These are phyloP conservation scores for Shinisaurus crocodilurus DNA, from an alignment of 2,113 vertebrate species.

Conservation along the genomic window DNA sequence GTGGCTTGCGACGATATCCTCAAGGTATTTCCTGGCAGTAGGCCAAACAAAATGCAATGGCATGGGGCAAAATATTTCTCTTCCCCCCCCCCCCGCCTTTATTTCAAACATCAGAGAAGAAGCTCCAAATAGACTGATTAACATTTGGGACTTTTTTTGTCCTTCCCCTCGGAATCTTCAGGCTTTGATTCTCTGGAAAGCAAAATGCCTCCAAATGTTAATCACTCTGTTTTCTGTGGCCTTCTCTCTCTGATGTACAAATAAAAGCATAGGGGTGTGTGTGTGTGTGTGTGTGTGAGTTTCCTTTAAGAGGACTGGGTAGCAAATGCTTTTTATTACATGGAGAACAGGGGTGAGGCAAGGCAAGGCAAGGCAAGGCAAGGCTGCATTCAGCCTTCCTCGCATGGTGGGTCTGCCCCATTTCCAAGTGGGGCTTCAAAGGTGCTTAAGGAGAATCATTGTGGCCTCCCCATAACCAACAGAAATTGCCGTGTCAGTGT, in stretches of 20 bases:
- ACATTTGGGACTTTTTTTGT: constrained; percentile 15
- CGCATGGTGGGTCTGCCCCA: background rate
- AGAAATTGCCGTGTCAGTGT: background rate
- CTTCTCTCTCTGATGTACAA: constrained; percentile 11
- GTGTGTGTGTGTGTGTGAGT: background rate
- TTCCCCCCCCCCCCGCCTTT: too few species aligned
- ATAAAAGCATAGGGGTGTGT: background rate
- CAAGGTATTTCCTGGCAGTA: constrained; percentile 26
- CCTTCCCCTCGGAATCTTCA: background rate
- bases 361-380: too few species aligned
- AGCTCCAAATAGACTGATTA: constrained; percentile 28
- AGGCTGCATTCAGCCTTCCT: background rate
- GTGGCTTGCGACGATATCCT: background rate
- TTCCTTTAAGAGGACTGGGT: background rate
- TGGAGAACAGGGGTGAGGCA: background rate
- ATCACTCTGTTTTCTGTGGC: constrained; percentile 1
- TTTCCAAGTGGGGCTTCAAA: background rate
- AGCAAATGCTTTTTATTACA: background rate
- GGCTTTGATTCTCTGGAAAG: constrained; percentile 6
- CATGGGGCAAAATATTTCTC: background rate
- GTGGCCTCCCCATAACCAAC: background rate
- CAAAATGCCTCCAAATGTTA: constrained; percentile 20
- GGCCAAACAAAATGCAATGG: constrained; percentile 12
- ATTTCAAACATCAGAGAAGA: constrained; percentile 22
- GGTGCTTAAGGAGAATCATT: too few species aligned